Conservation (phyloP, 2,113 vertebrate genomes). For the cattle (Bos taurus) region ARS-UCD2.0 NC_037346.1:40896501-40897000, state of each 20-base stretch:
- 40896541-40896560: not conserved
- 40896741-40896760: not conserved
- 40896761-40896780: not conserved
- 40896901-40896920: no score
- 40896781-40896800: not conserved
- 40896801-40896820: not conserved
- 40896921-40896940: no score
- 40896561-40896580: not conserved
- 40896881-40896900: no score
- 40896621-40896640: not conserved
- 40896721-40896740: not conserved
- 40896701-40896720: not conserved
- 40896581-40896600: not conserved
- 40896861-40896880: not conserved
- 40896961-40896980: no score
- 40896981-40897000: not conserved
- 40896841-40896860: not conserved
- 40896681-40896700: not conserved
- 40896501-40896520: not conserved
- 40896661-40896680: not conserved
- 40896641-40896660: not conserved
- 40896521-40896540: not conserved
- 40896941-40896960: no score
- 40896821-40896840: not conserved
- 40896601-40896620: not conserved